Conservation (phyloP, 2,113 vertebrate species). For the Alligator sinensis region DNA sequence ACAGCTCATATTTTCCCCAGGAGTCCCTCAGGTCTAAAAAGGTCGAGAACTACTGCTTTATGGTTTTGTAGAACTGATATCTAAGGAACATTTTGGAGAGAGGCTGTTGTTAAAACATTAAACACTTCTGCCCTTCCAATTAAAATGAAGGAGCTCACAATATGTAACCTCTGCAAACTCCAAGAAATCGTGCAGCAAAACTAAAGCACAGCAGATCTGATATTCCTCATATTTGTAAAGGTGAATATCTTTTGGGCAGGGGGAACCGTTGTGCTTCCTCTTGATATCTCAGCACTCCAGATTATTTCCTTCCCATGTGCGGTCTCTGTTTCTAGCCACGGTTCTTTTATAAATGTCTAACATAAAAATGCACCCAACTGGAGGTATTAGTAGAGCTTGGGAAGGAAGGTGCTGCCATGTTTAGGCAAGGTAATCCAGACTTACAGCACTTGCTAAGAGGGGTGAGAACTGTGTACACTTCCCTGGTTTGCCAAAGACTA, state of each 20-base stretch:
- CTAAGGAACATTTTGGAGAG: neutral
- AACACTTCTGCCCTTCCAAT: neutral
- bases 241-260: neutral
- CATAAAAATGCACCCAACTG: neutral
- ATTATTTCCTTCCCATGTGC: neutral
- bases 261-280: neutral
- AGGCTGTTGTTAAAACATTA: neutral
- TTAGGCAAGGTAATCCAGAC: neutral
- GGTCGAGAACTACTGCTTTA: no score
- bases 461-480: neutral
- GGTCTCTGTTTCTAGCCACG: neutral
- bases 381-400: neutral
- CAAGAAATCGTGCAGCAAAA: neutral
- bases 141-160: neutral
- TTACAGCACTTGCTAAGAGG: neutral
- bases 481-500: neutral
- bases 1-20: no score
- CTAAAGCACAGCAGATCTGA: neutral
- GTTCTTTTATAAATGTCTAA: neutral
- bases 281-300: neutral
- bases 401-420: neutral
- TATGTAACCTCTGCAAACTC: neutral
- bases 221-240: neutral
- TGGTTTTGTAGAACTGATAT: neutral
- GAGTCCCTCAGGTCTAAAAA: no score